Conservation (phyloP, 2,888 invertebrate species). For the Liposcelis brunnea region DNA sequence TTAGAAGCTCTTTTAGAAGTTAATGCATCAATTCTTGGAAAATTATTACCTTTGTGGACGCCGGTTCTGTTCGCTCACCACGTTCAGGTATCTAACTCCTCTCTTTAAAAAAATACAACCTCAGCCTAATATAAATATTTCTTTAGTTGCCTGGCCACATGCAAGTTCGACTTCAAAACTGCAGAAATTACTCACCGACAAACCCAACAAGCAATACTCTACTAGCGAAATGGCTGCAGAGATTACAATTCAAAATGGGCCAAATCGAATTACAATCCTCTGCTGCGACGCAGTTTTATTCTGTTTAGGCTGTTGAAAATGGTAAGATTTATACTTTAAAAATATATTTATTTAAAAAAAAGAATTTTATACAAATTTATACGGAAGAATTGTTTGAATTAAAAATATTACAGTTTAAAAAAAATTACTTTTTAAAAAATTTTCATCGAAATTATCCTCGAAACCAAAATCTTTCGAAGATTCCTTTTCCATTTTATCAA, state of each 20-base stretch:
- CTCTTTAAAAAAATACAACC: too few relatives aligned
- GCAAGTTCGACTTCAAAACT: constrained; percentile 69
- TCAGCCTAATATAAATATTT: neutral
- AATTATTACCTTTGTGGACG: constrained; percentile 88
- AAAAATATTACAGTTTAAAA: too few relatives aligned
- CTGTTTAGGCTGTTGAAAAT: constrained; percentile 31
- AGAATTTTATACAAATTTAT: too few relatives aligned
- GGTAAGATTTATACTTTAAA: neutral
- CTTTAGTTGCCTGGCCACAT: constrained; percentile 74
- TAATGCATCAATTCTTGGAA: constrained; percentile 79
- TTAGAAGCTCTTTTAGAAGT: constrained; percentile 91
- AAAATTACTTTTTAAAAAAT: too few relatives aligned
- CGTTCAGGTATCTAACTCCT: constrained; percentile 40
- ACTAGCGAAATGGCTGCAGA: constrained; percentile 68
- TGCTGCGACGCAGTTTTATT: constrained; percentile 79
- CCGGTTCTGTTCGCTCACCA: constrained; percentile 89
- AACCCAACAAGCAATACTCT: constrained; percentile 33
- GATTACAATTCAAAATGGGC: constrained; percentile 94
- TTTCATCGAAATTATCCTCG: neutral
- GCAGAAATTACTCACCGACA: constrained; percentile 62
- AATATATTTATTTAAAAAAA: too few relatives aligned
- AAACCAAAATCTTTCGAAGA: neutral
- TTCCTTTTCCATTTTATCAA: too few relatives aligned
- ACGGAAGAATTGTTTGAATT: too few relatives aligned
- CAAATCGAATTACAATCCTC: constrained; percentile 90